A percentile compares a stretch with the other conserved stretches of the same genome.
phyloP scores from a whole-genome alignment of 2,888 invertebrate genomes.

The Andrena dorsata region DNA sequence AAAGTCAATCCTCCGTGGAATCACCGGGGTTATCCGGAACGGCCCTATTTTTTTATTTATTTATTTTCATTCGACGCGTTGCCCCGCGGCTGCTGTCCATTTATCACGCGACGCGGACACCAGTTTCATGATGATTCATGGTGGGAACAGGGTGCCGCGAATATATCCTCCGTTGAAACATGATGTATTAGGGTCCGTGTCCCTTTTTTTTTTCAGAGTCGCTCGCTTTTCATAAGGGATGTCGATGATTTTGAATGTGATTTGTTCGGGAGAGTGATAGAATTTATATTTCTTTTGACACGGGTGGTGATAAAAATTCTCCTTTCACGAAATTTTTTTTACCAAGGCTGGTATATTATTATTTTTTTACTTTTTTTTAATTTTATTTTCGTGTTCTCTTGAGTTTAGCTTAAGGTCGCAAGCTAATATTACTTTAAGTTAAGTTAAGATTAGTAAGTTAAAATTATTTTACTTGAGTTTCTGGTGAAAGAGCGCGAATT shows the following conservation, averaged over 20 bases:
- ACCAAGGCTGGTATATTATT: neutral
- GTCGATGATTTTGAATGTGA: constrained; percentile 7
- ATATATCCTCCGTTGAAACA: constrained; percentile 24
- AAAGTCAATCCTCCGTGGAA: constrained; percentile 12
- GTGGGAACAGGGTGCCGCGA: neutral
- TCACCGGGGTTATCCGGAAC: neutral
- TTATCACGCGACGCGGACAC: constrained; percentile 29
- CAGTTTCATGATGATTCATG: constrained; percentile 24
- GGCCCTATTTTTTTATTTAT: constrained; percentile 10
- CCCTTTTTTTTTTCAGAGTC: neutral
- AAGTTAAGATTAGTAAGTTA: no score
- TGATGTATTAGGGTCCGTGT: constrained; percentile 29
- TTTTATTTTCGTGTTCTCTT: neutral
- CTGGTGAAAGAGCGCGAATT: no score
- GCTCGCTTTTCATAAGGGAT: neutral
- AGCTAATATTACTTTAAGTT: no score
- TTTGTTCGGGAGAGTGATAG: neutral
- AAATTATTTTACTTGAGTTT: no score
- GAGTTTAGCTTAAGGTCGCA: no score
- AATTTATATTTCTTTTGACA: neutral
- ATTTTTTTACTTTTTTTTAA: no score
- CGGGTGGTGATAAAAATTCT: neutral
- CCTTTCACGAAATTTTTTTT: no score
- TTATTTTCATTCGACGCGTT: constrained; percentile 23
- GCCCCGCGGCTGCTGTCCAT: neutral